Conservation (phyloP, 1,140 invertebrate species). For the Gonioctena quinquepunctata region DNA sequence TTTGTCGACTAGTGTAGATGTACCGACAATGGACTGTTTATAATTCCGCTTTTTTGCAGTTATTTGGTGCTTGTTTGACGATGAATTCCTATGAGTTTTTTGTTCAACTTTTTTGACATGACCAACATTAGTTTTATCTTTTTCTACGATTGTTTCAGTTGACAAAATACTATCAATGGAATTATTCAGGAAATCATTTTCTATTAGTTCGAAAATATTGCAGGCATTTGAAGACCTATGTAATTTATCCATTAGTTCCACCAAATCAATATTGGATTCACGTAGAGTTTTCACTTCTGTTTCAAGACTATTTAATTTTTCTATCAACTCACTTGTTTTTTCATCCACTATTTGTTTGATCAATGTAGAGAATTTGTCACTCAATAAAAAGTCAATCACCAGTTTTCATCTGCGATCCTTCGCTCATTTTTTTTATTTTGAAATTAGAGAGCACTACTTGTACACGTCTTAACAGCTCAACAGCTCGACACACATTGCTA, state of each 20-base stretch:
- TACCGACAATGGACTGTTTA: background rate
- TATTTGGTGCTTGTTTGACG: too few relatives aligned
- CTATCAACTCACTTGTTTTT: background rate
- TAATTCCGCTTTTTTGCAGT: background rate
- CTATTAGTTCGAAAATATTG: background rate
- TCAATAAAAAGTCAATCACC: background rate
- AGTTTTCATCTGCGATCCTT: conserved; percentile 1
- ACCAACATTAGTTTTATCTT: background rate
- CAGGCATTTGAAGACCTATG: background rate
- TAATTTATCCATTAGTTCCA: conserved; percentile 4
- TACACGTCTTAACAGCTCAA: too few relatives aligned
- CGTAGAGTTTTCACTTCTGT: background rate
- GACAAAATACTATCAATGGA: background rate
- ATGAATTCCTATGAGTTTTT: too few relatives aligned
- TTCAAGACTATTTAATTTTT: background rate
- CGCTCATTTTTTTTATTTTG: conserved; percentile 5
- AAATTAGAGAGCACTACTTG: background rate
- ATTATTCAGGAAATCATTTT: background rate
- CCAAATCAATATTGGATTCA: background rate
- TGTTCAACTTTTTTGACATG: background rate
- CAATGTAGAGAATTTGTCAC: background rate
- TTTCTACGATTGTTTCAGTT: background rate
- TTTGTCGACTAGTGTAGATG: background rate
- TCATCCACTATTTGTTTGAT: background rate
- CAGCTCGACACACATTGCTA: background rate